Evolutionary conservation across 1,140 invertebrate species (phyloP), one percentile per base, ranked within the genome.

Genomic region (Pseudomyrmex gracilis): DNA sequence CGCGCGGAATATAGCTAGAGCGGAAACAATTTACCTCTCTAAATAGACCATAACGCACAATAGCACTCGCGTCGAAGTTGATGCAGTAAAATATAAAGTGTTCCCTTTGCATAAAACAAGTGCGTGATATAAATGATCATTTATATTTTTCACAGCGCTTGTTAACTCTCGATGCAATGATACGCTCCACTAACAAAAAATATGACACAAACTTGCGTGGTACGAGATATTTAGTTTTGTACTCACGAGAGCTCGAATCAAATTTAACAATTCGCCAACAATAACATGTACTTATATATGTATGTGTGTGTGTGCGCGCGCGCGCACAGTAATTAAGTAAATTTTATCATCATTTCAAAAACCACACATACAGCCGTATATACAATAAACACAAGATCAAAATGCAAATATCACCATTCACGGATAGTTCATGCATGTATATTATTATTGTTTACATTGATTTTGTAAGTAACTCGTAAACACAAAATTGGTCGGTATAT

Each of bases 1-100:
- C 76, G 66, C 43, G 43, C 66, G 43, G 7, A 17, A 20, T 34
- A 34, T 43, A 80, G 66, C 43, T 24, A 80, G 76, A 58, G 67
- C 76, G 76, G 76, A 80, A 80, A 80, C 66, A 80, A 80, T 80
- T 80, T 80, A 71, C 43, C 10, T 70, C 5, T 58, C 53, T 80
- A 80, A 80, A 80, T 71, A 80, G 76, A 80, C 76, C 66, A 80
- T 71, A 71, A 80, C 66, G n/a, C n/a, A 70, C 55, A 20, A 55
- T 71, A 70, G 20, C 53, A 8, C 2, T 45, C 4, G 20, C 22
- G 43, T 70, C 53, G 66, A 67, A 77, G 24, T 67, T 66, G 45
- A 76, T 9, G 9, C 12, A 2, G 47, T 64, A 51, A 2, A 61
- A n/a, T 22, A 22, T 9, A 49, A 58, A 24, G 12, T 5, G 5